Conservation (phyloP, 2,888 invertebrate genomes). For the Acanthoscelides obtectus region DNA sequence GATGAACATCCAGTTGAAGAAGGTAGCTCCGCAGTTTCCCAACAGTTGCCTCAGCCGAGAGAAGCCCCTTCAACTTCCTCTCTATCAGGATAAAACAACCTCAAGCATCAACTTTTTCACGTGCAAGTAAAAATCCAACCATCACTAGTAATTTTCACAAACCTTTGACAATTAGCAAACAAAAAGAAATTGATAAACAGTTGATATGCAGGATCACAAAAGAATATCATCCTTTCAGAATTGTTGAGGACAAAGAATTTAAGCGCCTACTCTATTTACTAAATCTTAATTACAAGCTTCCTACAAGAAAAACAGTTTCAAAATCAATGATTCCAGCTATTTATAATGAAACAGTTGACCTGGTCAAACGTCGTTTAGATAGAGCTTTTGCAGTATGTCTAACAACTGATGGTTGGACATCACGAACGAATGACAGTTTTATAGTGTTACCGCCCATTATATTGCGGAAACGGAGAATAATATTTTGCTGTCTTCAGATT, state of each 20-base stretch:
- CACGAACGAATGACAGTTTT: slow-evolving; percentile 10
- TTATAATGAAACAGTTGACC: slow-evolving; percentile 8
- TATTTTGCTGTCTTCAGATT: slow-evolving; percentile 9
- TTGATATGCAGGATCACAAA: slow-evolving; percentile 28
- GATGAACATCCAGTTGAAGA: slow-evolving; percentile 2
- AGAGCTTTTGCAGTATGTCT: slow-evolving; percentile 16
- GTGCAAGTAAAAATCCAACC: too few relatives aligned
- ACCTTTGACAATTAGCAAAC: too few relatives aligned
- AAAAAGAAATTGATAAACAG: slow-evolving; percentile 24
- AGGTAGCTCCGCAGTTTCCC: too few relatives aligned
- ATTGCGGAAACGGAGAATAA: slow-evolving; percentile 9
- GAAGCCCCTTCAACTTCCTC: too few relatives aligned
- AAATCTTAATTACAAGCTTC: slow-evolving; percentile 14
- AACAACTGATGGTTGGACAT: slow-evolving; percentile 13
- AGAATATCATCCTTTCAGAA: slow-evolving; percentile 34
- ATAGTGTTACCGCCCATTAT: slow-evolving; percentile 10
- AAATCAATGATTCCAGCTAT: slow-evolving; percentile 8
- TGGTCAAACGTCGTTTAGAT: slow-evolving; percentile 6
- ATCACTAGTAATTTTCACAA: too few relatives aligned
- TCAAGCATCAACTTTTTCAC: too few relatives aligned
- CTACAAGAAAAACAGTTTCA: slow-evolving; percentile 14
- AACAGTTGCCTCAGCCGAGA: too few relatives aligned
- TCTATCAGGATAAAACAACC: too few relatives aligned
- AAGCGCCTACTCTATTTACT: slow-evolving; percentile 25
- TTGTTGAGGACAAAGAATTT: slow-evolving; percentile 32